A percentile compares a stretch with the other conserved stretches of the same genome.
These are phyloP conservation scores for Meteorus cinctellus DNA, from an alignment of 2,888 invertebrate genomes.

Conservation along the genomic window DNA sequence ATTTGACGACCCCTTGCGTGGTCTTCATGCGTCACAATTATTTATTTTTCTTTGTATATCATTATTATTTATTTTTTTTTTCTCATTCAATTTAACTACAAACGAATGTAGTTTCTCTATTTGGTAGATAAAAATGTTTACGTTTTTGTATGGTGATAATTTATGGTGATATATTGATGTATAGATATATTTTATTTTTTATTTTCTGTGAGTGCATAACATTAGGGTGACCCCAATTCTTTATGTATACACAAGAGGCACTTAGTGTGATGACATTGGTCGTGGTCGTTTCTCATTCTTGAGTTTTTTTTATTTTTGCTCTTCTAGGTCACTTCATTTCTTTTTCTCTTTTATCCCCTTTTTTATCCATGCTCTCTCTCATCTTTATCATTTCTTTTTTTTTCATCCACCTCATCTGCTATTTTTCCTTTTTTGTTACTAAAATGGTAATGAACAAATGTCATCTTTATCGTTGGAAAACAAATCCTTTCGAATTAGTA, in stretches of 20 bases:
- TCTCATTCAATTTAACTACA: not conserved
- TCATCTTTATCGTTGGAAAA: not conserved
- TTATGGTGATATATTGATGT: not conserved
- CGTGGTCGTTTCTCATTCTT: slow-evolving; percentile 1
- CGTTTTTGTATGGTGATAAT: not conserved
- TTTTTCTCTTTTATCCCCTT: not conserved
- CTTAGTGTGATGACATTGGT: slow-evolving; percentile 23
- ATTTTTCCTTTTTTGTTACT: not conserved
- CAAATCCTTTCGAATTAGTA: not conserved
- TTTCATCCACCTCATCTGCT: not conserved
- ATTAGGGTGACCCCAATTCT: slow-evolving; percentile 22
- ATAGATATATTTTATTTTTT: slow-evolving; percentile 2
- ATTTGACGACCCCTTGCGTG: slow-evolving; percentile 22
- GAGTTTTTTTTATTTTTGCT: not conserved
- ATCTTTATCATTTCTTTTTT: slow-evolving; percentile 3
- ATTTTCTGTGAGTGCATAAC: not conserved
- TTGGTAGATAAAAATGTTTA: not conserved
- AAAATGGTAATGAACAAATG: not conserved
- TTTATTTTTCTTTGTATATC: slow-evolving; percentile 23
- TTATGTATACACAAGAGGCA: slow-evolving; percentile 16
- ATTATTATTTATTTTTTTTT: not conserved
- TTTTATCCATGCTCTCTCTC: not conserved
- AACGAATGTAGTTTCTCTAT: slow-evolving; percentile 1
- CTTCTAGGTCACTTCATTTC: not conserved
- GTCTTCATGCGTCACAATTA: slow-evolving; percentile 23